Percentiles rank a stretch among this genome's conserved stretches.
These are phyloP conservation scores for Lagenorhynchus albirostris DNA, from an alignment of 2,113 vertebrate genomes.

Conservation along the genomic window DNA sequence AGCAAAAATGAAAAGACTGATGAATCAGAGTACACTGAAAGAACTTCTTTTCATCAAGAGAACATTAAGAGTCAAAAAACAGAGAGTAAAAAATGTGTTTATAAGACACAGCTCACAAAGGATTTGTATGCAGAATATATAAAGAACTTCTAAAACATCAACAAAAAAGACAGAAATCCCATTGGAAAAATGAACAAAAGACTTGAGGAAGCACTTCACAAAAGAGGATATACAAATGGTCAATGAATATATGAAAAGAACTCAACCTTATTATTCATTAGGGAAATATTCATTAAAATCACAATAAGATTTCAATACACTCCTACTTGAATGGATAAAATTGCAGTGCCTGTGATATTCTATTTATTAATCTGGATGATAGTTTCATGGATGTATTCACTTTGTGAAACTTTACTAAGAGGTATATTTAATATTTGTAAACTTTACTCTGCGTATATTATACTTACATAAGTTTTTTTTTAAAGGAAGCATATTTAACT, in stretches of 20 bases:
- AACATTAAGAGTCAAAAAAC: neutral
- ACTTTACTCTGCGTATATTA: neutral
- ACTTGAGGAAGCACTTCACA: neutral
- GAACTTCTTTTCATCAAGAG: neutral
- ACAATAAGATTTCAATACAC: neutral
- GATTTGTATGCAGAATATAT: neutral
- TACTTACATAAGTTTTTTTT: neutral
- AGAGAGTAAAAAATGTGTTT: neutral
- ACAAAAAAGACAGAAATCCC: neutral
- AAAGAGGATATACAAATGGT: neutral
- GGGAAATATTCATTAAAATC: neutral
- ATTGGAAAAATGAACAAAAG: neutral
- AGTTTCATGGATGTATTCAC: neutral
- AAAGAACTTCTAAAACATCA: neutral
- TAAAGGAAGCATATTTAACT: neutral
- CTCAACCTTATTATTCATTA: neutral
- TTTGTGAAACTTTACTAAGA: neutral
- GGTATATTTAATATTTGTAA: neutral
- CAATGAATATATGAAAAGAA: neutral
- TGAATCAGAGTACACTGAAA: neutral
- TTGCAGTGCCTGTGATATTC: neutral
- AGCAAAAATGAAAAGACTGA: neutral
- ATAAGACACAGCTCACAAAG: neutral
- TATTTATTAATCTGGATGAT: neutral
- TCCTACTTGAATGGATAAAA: neutral